phyloP scores from a whole-genome alignment of 2,797 vertebrate genomes.

The Lophotriccus pileatus region DNA sequence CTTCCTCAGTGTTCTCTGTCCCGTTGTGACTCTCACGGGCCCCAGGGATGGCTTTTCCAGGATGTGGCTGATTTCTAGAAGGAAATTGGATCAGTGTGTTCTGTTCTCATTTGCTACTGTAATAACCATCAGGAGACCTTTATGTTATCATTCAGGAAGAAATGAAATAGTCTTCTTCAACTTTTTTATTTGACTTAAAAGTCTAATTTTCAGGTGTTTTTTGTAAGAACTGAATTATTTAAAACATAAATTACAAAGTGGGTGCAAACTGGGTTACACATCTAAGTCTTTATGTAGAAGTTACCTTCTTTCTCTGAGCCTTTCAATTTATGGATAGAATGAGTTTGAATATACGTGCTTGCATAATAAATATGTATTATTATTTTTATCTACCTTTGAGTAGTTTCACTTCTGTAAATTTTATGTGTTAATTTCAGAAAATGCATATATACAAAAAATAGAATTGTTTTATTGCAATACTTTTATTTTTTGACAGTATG shows the following conservation, averaged over 20 bases:
- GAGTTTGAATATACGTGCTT: not conserved
- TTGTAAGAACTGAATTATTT: not conserved
- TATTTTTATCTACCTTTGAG: not conserved
- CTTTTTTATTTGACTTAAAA: not conserved
- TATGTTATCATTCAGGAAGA: not conserved
- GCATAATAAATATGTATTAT: not conserved
- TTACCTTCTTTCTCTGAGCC: not conserved
- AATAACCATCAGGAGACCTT: not conserved
- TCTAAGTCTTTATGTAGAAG: not conserved
- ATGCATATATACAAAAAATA: not conserved
- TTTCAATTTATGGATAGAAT: not conserved
- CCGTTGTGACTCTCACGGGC: not conserved
- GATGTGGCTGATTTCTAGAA: not conserved
- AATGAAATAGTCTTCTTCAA: not conserved
- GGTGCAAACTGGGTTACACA: not conserved
- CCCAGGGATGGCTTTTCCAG: not conserved
- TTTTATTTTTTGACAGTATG: constrained; percentile 79
- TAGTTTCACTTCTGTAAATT: not conserved
- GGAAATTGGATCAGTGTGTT: not conserved
- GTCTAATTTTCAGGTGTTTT: not conserved
- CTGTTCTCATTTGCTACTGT: not conserved
- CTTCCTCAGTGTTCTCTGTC: not conserved
- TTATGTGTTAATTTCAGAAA: not conserved
- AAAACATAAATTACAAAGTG: not conserved
- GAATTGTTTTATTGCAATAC: not conserved